These are phyloP conservation scores for Acanthurus leucopareius DNA, from an alignment of 2,797 vertebrate genomes.

Conservation along the genomic window DNA sequence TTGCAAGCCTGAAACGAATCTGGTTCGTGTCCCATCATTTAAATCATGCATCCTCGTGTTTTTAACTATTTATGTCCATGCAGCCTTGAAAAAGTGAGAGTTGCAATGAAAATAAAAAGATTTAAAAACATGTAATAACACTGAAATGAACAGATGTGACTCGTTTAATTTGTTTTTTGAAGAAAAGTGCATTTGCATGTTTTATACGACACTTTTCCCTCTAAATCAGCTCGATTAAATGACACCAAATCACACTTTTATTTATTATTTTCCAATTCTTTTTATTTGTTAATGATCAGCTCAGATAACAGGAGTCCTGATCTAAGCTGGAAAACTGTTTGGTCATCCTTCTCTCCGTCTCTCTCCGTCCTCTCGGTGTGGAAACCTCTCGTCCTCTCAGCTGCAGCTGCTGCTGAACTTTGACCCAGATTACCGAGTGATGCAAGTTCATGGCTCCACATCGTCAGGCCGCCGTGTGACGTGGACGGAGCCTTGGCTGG, in stretches of 20 bases:
- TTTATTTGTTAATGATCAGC: neutral
- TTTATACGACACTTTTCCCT: neutral
- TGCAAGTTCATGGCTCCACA: slow-evolving; percentile 54
- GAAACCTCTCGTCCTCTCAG: neutral
- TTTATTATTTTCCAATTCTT: neutral
- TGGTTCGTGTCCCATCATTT: neutral
- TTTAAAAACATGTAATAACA: neutral
- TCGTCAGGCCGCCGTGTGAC: slow-evolving; percentile 38
- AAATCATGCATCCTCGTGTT: neutral
- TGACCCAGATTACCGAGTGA: slow-evolving; percentile 54
- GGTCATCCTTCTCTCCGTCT: neutral
- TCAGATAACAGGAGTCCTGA: neutral
- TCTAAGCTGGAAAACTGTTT: neutral
- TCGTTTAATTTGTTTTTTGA: neutral
- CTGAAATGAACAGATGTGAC: neutral
- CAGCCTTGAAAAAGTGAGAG: neutral
- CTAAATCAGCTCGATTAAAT: neutral
- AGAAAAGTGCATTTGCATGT: neutral
- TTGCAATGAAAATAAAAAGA: neutral
- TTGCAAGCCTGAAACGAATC: neutral
- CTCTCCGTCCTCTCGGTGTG: neutral
- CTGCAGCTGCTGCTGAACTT: slow-evolving; percentile 62
- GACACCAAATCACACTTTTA: neutral
- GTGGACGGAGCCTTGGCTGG: slow-evolving; percentile 2
- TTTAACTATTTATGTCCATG: neutral